Percentiles rank a stretch among this genome's conserved stretches.
These are phyloP conservation scores for Steatocranus sp. DNA, from an alignment of 2,797 vertebrate genomes.

Conservation along the genomic window DNA sequence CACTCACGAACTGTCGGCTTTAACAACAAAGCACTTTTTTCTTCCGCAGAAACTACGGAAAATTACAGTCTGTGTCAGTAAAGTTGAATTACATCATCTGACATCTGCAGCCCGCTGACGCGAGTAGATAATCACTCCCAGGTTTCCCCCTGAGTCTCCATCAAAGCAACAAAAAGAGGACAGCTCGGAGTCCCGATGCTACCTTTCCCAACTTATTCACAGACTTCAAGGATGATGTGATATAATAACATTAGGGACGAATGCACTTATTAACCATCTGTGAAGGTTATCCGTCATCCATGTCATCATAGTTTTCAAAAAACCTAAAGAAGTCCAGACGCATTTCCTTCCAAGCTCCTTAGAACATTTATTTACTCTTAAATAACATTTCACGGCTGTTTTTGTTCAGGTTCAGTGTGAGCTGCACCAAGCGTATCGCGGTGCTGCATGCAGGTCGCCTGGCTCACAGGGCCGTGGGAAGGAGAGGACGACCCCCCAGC, in stretches of 20 bases:
- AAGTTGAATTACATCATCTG: neutral
- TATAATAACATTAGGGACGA: neutral
- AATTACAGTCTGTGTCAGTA: neutral
- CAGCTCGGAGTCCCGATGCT: neutral
- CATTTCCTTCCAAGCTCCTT: neutral
- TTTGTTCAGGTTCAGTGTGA: slow-evolving; percentile 83
- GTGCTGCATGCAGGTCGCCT: slow-evolving; percentile 76
- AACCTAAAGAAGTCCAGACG: neutral
- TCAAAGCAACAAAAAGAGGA: neutral
- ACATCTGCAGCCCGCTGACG: neutral
- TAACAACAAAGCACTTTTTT: neutral
- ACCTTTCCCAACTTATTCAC: neutral
- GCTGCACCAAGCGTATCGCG: slow-evolving; percentile 84
- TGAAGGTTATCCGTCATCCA: neutral
- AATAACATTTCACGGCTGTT: neutral
- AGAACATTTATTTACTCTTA: neutral
- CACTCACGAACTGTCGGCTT: neutral
- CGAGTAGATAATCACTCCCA: neutral
- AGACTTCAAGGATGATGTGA: neutral
- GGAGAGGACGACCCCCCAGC: slow-evolving; percentile 83
- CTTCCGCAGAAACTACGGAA: neutral
- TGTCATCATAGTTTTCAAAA: neutral
- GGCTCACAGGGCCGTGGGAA: slow-evolving; percentile 81
- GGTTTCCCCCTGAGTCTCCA: neutral
- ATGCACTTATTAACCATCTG: neutral